Evolutionary conservation across 2,888 invertebrate species (phyloP).

Genomic region (Heliconius cydno): DNA sequence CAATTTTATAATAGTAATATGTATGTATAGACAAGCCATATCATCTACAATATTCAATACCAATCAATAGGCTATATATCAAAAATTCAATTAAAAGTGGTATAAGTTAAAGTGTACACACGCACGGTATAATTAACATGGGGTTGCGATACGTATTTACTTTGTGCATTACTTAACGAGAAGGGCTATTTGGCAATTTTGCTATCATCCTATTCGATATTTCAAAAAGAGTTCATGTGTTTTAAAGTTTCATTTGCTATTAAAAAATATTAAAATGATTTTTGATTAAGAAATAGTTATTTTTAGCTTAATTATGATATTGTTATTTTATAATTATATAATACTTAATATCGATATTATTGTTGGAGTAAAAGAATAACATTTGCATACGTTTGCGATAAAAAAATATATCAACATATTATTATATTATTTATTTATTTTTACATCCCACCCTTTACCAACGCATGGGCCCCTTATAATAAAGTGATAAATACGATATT

Average conservation of each 20-base stretch:
- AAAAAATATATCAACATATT: background rate
- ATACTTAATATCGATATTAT: no score
- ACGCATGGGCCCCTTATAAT: slow-evolving; percentile 35
- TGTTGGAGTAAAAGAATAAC: no score
- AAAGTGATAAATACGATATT: slow-evolving; percentile 44
- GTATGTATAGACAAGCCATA: no score
- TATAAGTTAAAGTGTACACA: slow-evolving; percentile 18
- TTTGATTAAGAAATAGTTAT: no score
- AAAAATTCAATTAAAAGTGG: slow-evolving; percentile 20
- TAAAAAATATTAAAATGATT: no score
- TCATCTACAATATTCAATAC: background rate
- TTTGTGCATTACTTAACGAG: slow-evolving; percentile 37
- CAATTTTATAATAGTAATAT: no score
- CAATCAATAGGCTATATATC: slow-evolving; percentile 5
- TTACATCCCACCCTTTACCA: slow-evolving; percentile 11
- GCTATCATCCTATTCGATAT: slow-evolving; percentile 25
- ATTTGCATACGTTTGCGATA: background rate
- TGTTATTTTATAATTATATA: no score
- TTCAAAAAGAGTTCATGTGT: background rate
- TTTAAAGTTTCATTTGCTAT: no score
- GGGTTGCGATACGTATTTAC: slow-evolving; percentile 29
- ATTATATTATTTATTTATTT: background rate
- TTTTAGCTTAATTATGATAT: no score
- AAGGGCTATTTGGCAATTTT: slow-evolving; percentile 28
- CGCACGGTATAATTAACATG: slow-evolving; percentile 16